These are phyloP conservation scores for Percopsis omiscomaycus DNA, from an alignment of 2,797 vertebrate genomes.

Conservation along the genomic window DNA sequence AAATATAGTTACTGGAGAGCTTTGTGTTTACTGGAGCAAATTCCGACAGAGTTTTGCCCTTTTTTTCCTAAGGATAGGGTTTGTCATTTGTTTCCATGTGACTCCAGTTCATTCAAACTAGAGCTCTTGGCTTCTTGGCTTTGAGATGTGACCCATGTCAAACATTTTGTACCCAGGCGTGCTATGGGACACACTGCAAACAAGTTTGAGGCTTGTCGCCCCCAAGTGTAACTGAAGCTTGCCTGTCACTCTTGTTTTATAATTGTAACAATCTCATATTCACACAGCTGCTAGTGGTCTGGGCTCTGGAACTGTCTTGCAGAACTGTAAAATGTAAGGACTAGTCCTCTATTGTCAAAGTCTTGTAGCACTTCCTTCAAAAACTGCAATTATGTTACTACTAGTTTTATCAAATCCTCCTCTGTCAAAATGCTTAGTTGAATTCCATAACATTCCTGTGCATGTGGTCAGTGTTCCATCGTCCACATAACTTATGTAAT, in stretches of 20 bases:
- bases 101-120: background rate
- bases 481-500: slow-evolving; percentile 48
- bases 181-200: slow-evolving; percentile 35
- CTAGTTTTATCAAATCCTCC: slow-evolving; percentile 27
- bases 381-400: slow-evolving; percentile 12
- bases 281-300: slow-evolving; percentile 31
- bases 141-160: slow-evolving; percentile 27
- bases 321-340: slow-evolving; percentile 38
- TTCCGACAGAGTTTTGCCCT: too few species aligned
- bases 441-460: slow-evolving; percentile 12
- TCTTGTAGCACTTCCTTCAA: slow-evolving; percentile 19
- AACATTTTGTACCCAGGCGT: slow-evolving; percentile 15
- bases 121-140: slow-evolving; percentile 10
- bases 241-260: slow-evolving; percentile 47
- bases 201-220: slow-evolving; percentile 47
- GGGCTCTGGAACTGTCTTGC: slow-evolving; percentile 14
- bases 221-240: slow-evolving; percentile 48
- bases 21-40: too few species aligned
- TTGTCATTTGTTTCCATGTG: background rate
- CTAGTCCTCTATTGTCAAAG: slow-evolving; percentile 43
- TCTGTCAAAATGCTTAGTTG: slow-evolving; percentile 11
- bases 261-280: slow-evolving; percentile 63
- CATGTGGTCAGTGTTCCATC: slow-evolving; percentile 18
- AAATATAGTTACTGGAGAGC: too few species aligned
- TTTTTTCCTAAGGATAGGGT: too few species aligned